These are phyloP conservation scores for Zosterops borbonicus DNA, from an alignment of 2,113 vertebrate species.

Conservation along the genomic window DNA sequence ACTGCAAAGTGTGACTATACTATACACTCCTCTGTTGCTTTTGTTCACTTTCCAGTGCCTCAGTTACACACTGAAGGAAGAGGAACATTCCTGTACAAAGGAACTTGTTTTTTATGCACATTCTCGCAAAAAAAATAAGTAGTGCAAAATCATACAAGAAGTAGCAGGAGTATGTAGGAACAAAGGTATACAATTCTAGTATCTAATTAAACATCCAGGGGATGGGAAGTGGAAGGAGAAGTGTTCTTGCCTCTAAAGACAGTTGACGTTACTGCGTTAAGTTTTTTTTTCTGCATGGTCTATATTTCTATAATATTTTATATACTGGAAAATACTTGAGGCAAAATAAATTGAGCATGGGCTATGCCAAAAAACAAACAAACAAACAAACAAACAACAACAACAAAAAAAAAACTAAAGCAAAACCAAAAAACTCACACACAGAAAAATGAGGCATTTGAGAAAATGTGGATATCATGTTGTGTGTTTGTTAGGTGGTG, in stretches of 20 bases:
- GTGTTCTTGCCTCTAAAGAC: background rate
- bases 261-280: background rate
- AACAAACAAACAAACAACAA: background rate
- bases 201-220: background rate
- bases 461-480: background rate
- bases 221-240: rapidly evolving
- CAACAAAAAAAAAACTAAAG: background rate
- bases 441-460: background rate
- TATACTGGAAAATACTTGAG: background rate
- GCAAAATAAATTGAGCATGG: background rate
- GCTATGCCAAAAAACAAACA: background rate
- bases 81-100: background rate
- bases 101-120: too few species aligned
- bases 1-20: background rate
- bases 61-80: background rate
- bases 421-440: background rate
- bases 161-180: background rate
- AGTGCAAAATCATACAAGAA: background rate
- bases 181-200: background rate
- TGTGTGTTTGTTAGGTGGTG: background rate
- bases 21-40: background rate
- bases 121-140: background rate
- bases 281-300: background rate
- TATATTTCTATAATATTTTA: background rate
- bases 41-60: background rate